These are phyloP conservation scores for Babylonia areolata DNA, from an alignment of 1,140 invertebrate genomes.

Conservation along the genomic window DNA sequence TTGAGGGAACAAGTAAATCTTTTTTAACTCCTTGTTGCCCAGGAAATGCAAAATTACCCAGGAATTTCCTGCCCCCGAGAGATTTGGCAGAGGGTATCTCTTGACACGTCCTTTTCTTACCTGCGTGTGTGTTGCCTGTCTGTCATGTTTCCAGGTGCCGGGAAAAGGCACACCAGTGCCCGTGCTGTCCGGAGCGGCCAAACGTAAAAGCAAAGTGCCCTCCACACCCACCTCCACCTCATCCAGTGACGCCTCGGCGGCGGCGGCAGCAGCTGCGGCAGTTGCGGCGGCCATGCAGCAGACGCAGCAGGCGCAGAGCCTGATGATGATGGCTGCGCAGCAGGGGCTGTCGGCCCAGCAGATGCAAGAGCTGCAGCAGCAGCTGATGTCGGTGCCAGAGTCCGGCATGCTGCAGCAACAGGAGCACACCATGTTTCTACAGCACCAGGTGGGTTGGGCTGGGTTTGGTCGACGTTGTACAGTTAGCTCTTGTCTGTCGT, in stretches of 20 bases:
- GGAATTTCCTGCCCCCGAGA: too few species aligned
- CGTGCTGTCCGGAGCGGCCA: slow-evolving; percentile 51
- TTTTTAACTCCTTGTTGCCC: too few species aligned
- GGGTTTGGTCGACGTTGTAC: too few species aligned
- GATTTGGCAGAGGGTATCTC: too few species aligned
- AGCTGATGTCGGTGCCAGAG: slow-evolving; percentile 82
- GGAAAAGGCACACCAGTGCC: slow-evolving; percentile 33
- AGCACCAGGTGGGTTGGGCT: slow-evolving; percentile 49
- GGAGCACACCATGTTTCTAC: slow-evolving; percentile 77
- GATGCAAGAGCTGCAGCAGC: slow-evolving; percentile 83
- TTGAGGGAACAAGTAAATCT: too few species aligned
- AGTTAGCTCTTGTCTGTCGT: too few species aligned
- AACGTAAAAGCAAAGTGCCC: slow-evolving; percentile 55
- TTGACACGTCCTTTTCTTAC: not conserved
- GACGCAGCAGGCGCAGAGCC: slow-evolving; percentile 49
- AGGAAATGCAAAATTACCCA: too few species aligned
- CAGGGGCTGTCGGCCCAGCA: slow-evolving; percentile 78
- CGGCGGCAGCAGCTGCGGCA: slow-evolving; percentile 29
- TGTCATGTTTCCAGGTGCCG: slow-evolving; percentile 8
- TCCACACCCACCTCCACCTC: slow-evolving; percentile 35
- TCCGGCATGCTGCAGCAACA: slow-evolving; percentile 80
- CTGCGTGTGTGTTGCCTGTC: too few species aligned
- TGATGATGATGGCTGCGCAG: slow-evolving; percentile 72
- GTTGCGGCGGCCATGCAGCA: slow-evolving; percentile 39
- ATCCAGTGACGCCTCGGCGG: slow-evolving; percentile 29